phyloP scores from a whole-genome alignment of 2,797 vertebrate species.

The Psittacula echo region DNA sequence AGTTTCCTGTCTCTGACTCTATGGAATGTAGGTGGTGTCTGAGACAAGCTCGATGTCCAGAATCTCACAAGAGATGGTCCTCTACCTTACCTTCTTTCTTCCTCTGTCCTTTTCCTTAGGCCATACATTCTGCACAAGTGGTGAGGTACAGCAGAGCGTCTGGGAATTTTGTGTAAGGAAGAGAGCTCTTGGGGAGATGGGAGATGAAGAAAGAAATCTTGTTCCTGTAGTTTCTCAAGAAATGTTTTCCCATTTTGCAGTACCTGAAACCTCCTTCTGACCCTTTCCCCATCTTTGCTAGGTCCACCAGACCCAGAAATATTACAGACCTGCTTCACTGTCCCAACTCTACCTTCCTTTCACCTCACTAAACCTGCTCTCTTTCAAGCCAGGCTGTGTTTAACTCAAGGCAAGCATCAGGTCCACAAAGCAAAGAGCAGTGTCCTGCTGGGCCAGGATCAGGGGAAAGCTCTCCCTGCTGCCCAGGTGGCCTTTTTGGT shows the following conservation, averaged over 20 bases:
- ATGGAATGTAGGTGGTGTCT: background rate
- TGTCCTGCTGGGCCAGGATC: background rate
- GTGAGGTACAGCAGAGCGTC: background rate
- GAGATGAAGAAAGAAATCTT: background rate
- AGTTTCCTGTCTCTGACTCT: background rate
- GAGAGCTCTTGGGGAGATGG: background rate
- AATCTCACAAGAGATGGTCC: background rate
- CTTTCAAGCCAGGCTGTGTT: background rate
- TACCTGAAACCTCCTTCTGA: background rate
- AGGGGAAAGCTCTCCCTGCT: background rate
- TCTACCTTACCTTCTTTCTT: background rate
- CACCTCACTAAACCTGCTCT: background rate
- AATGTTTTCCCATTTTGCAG: background rate
- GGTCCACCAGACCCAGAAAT: background rate
- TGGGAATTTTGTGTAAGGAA: background rate
- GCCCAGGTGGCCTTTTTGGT: background rate
- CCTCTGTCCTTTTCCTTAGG: background rate
- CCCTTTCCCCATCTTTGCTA: background rate
- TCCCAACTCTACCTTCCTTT: background rate
- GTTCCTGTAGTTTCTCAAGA: background rate
- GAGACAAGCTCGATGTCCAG: background rate
- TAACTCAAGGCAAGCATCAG: background rate
- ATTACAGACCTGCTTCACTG: background rate
- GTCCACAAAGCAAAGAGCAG: background rate
- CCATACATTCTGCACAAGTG: background rate